Evolutionary conservation across 2,888 invertebrate genomes (phyloP), one percentile per base, ranked within the genome.

Genomic region (Pomacea canaliculata): DNA sequence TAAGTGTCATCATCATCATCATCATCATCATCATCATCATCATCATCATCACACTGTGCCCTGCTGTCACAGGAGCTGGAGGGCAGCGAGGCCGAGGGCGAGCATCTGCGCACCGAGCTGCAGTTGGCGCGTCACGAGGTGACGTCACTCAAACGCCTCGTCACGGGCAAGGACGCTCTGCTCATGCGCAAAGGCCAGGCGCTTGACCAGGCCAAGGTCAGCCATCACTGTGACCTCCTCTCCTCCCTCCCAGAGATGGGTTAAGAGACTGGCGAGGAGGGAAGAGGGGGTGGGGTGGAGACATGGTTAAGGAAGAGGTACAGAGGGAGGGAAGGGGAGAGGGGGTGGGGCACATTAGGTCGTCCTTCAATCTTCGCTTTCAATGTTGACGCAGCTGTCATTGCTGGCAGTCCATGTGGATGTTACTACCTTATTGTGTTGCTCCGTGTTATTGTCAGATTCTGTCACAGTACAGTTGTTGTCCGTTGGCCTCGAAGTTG

Each of bases 151-250:
- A 88, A 88, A 78, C 81, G 81, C 71, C 78, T 88, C 13, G 79
- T 88, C 81, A 82, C 79, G 49, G 87, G 88, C 37, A 88, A 88
- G 75, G 86, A 88, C 75, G 79, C 80, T 48, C 83, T 88, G 19
- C 85, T 88, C 13, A 71, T 84, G 18, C 86, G 87, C 79, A 87
- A 86, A 74, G 82, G 87, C 19, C 86, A 87, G 73, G 86, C 86
- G 9, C 79, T 88, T 65, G 86, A 88, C 70, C 80, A 87, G 37
- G 87, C 88, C 3, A 88, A 87, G 86, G 88, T 88, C 48, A 62
- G 51, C 18, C 19, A 46, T 7, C 37, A 13, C 16, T n/a, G 46
- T 8, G n/a, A 5, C 27, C 1, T 18, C 19, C 5, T 5, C 46
- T 18, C 7, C 23, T 49, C 13, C 5, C 18, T 46, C 73, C 18